Conservation (phyloP, 2,797 vertebrate species). For the Crenichthys baileyi region DNA sequence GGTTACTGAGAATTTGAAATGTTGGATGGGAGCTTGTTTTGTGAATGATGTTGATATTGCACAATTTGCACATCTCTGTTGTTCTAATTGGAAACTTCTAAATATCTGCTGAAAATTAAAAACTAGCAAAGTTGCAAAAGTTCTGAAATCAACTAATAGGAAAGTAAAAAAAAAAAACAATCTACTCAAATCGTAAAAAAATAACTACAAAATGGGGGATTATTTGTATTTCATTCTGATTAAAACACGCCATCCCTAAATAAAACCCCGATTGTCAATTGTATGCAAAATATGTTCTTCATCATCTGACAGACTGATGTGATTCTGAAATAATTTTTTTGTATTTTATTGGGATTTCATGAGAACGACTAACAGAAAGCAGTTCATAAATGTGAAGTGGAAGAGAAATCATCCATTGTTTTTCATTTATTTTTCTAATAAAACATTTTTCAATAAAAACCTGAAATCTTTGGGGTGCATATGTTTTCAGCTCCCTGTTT, state of each 20-base stretch:
- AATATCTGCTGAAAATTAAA: slow-evolving; percentile 42
- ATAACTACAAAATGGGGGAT: slow-evolving; percentile 4
- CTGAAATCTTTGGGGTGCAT: neutral
- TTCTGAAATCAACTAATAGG: too few species aligned
- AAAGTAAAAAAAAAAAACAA: slow-evolving; percentile 40
- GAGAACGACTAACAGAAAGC: too few species aligned
- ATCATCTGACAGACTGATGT: slow-evolving; percentile 43
- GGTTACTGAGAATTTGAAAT: slow-evolving; percentile 15
- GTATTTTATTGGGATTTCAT: neutral
- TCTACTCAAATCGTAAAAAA: slow-evolving; percentile 26
- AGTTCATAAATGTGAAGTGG: too few species aligned
- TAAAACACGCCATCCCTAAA: slow-evolving; percentile 42
- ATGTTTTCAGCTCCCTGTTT: neutral
- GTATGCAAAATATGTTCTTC: slow-evolving; percentile 51
- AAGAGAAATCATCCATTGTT: neutral
- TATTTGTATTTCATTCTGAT: slow-evolving; percentile 45
- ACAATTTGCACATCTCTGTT: slow-evolving; percentile 26
- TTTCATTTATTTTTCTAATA: too few species aligned
- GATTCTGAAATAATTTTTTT: too few species aligned
- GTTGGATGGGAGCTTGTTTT: slow-evolving; percentile 18
- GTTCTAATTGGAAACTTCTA: slow-evolving; percentile 61
- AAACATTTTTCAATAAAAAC: neutral
- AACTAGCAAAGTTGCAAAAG: slow-evolving; percentile 48
- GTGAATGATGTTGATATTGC: slow-evolving; percentile 28
- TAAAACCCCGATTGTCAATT: slow-evolving; percentile 44